phyloP scores from a whole-genome alignment of 2,797 vertebrate genomes.

The Zenarchopterus dispar region DNA sequence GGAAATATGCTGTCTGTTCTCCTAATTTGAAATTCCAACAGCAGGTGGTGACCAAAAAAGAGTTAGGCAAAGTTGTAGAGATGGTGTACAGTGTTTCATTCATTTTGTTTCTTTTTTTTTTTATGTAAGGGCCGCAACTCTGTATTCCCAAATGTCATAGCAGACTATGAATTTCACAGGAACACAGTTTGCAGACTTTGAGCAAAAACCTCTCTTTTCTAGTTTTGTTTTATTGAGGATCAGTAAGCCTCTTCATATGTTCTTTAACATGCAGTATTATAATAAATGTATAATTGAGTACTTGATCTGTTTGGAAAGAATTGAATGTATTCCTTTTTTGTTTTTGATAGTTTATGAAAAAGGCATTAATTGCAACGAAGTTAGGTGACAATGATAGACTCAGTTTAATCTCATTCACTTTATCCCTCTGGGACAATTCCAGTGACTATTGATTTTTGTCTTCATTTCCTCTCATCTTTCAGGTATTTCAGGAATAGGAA shows the following conservation, averaged over 20 bases:
- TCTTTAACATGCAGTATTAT: not conserved
- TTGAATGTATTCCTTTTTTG: not conserved
- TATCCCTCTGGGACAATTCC: not conserved
- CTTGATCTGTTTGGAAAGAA: not conserved
- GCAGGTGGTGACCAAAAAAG: not conserved
- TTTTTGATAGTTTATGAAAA: not conserved
- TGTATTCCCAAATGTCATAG: no score
- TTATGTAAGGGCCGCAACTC: no score
- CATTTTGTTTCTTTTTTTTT: not conserved
- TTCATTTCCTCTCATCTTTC: no score
- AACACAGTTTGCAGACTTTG: not conserved
- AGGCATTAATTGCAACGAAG: not conserved
- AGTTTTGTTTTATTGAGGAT: no score
- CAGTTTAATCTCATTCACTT: conserved; percentile 4
- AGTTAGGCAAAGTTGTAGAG: conserved; percentile 4
- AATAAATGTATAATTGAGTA: not conserved
- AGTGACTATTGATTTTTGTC: not conserved
- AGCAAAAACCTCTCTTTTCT: not conserved
- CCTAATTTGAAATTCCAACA: not conserved
- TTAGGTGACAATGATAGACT: not conserved
- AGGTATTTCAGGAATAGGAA: no score
- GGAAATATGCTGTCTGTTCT: conserved; percentile 9
- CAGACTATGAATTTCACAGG: no score
- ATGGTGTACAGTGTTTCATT: not conserved
- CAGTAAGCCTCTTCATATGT: no score